Percentiles rank a stretch among this genome's conserved stretches.
Conservation (phyloP, 30 jellyfish, hydroid and myxozoan species). For the Cassiopea andromeda region DNA sequence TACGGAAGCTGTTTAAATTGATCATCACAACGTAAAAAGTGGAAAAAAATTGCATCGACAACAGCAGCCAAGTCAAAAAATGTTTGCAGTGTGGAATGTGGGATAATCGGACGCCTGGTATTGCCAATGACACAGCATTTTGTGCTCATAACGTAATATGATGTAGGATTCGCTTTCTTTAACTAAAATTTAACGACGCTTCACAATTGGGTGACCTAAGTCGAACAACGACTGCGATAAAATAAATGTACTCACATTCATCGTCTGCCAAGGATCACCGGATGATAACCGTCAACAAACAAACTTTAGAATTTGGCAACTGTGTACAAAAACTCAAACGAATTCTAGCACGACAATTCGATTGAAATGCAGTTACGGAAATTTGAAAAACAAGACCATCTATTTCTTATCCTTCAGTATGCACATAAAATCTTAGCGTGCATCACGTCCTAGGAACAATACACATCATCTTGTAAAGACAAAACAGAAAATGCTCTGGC, state of each 20-base stretch:
- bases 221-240: not conserved
- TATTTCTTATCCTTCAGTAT: not conserved
- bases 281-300: not conserved
- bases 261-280: not conserved
- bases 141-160: too few relatives aligned
- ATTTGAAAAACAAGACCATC: not conserved
- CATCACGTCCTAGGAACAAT: conserved; percentile 7
- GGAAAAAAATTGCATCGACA: too few relatives aligned
- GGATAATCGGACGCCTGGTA: too few relatives aligned
- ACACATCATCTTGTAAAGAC: not conserved
- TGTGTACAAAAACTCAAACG: not conserved
- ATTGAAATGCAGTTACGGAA: not conserved
- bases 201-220: too few relatives aligned
- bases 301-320: not conserved
- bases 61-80: too few relatives aligned
- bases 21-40: too few relatives aligned
- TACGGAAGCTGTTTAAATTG: too few relatives aligned
- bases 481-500: conserved; percentile 7
- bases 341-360: not conserved
- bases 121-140: too few relatives aligned
- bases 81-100: too few relatives aligned
- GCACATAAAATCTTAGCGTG: not conserved
- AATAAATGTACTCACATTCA: not conserved
- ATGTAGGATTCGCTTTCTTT: too few relatives aligned
- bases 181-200: too few relatives aligned